These are phyloP conservation scores for Lagocephalus sceleratus DNA, from an alignment of 2,797 vertebrate species.

Conservation along the genomic window DNA sequence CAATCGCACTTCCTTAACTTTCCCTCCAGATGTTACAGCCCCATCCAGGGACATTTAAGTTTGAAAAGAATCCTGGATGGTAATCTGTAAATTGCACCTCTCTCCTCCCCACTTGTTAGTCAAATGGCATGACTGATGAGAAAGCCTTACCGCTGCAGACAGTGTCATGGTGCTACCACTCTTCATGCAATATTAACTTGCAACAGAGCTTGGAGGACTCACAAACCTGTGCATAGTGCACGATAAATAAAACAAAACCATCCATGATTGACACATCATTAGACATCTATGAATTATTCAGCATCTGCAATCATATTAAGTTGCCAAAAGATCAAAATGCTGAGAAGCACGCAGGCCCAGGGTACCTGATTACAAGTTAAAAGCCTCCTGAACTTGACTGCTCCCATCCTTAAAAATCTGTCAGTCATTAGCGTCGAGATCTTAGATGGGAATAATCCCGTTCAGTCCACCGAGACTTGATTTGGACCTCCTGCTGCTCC, in stretches of 20 bases:
- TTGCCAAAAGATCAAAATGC: conserved; percentile 65
- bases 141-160: conserved; percentile 37
- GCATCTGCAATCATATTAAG: conserved; percentile 69
- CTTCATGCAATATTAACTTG: conserved; percentile 71
- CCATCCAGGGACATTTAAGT: conserved; percentile 27
- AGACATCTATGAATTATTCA: conserved; percentile 75
- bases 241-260: conserved; percentile 74
- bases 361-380: conserved; percentile 72
- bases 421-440: conserved; percentile 60
- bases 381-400: conserved; percentile 55
- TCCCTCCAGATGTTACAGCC: conserved; percentile 20
- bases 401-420: conserved; percentile 51
- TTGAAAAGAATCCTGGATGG: conserved; percentile 22
- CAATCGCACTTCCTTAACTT: conserved; percentile 6
- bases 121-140: conserved; percentile 51
- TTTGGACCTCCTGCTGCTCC: conserved; percentile 50
- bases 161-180: conserved; percentile 55
- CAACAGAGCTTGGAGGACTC: conserved; percentile 56
- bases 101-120: conserved; percentile 45
- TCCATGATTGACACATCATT: conserved; percentile 73
- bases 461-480: conserved; percentile 44
- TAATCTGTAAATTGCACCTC: conserved; percentile 17
- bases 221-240: conserved; percentile 53
- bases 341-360: conserved; percentile 47
- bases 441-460: conserved; percentile 25